Evolutionary conservation across 2,888 invertebrate species (phyloP).

Genomic region (Drosophila leonis): DNA sequence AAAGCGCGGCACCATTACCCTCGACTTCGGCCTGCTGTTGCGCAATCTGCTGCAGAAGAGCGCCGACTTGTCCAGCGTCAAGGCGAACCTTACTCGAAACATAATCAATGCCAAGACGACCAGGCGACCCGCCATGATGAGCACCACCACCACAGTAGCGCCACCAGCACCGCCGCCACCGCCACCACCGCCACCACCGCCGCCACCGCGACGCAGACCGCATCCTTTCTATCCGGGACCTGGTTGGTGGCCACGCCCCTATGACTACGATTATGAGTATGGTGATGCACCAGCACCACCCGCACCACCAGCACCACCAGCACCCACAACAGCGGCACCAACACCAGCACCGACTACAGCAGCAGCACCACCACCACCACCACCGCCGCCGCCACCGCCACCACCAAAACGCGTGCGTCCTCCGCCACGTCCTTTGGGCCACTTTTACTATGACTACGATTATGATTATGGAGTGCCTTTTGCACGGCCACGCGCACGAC

Average conservation of each 20-base stretch:
- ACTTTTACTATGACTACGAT: slow-evolving; percentile 56
- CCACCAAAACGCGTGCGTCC: slow-evolving; percentile 41
- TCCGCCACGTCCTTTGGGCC: slow-evolving; percentile 22
- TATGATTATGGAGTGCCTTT: slow-evolving; percentile 33
- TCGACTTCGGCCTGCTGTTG: slow-evolving; percentile 74
- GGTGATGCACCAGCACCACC: slow-evolving; percentile 25
- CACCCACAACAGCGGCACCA: slow-evolving; percentile 14
- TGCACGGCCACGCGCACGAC: not conserved
- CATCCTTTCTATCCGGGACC: slow-evolving; percentile 43
- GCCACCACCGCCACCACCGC: slow-evolving; percentile 34
- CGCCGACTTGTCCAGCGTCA: slow-evolving; percentile 70
- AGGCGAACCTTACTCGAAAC: slow-evolving; percentile 53
- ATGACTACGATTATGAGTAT: slow-evolving; percentile 66
- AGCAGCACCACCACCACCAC: slow-evolving; percentile 12
- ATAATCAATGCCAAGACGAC: slow-evolving; percentile 43
- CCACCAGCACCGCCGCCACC: slow-evolving; percentile 18
- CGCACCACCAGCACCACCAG: slow-evolving; percentile 12
- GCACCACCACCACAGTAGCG: slow-evolving; percentile 21
- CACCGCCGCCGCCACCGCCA: slow-evolving; percentile 10
- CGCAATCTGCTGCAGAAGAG: slow-evolving; percentile 79
- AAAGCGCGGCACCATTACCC: slow-evolving; percentile 72
- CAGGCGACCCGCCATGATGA: slow-evolving; percentile 31
- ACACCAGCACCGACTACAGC: not conserved
- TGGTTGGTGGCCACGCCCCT: slow-evolving; percentile 65
- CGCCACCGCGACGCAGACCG: slow-evolving; percentile 40